phyloP scores from a whole-genome alignment of 2,113 vertebrate species.

The Heterochromis multidens region DNA sequence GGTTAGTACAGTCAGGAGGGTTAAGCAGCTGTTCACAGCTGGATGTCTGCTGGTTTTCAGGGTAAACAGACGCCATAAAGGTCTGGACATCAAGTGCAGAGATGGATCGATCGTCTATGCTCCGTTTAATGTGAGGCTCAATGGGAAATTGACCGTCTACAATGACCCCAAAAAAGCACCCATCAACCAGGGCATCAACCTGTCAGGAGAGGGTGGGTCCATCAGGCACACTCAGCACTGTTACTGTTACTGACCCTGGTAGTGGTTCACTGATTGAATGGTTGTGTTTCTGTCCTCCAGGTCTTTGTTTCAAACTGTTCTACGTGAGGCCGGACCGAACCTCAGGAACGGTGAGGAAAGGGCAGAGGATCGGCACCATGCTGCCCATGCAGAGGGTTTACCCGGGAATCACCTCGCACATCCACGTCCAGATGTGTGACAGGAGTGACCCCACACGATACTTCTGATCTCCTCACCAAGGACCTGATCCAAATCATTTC shows the following conservation, averaged over 20 bases:
- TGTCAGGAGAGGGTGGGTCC: conserved; percentile 18
- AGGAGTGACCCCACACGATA: not conserved
- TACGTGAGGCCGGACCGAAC: conserved; percentile 13
- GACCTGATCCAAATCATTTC: no score
- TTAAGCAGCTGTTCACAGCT: not conserved
- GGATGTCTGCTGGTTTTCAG: not conserved
- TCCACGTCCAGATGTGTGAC: conserved; percentile 58
- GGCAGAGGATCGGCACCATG: conserved; percentile 40
- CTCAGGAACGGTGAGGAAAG: not conserved
- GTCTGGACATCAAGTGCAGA: conserved; percentile 27
- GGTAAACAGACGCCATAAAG: not conserved
- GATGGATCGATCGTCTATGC: conserved; percentile 20
- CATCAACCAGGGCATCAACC: conserved; percentile 34
- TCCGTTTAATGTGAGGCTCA: conserved; percentile 28
- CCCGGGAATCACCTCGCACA: conserved; percentile 40
- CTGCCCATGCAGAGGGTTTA: conserved; percentile 51
- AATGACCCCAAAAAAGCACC: not conserved
- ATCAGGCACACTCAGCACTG: no score
- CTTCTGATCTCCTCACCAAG: conserved; percentile 10
- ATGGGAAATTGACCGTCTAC: conserved; percentile 10
- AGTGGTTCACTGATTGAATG: not conserved
- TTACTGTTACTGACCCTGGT: not conserved
- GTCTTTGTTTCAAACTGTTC: conserved; percentile 52
- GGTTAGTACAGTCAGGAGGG: not conserved
- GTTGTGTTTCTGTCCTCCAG: not conserved